Base-by-base conservation (phyloP, 2,888 invertebrate species). In the Pharmacophagus antenor region DNA sequence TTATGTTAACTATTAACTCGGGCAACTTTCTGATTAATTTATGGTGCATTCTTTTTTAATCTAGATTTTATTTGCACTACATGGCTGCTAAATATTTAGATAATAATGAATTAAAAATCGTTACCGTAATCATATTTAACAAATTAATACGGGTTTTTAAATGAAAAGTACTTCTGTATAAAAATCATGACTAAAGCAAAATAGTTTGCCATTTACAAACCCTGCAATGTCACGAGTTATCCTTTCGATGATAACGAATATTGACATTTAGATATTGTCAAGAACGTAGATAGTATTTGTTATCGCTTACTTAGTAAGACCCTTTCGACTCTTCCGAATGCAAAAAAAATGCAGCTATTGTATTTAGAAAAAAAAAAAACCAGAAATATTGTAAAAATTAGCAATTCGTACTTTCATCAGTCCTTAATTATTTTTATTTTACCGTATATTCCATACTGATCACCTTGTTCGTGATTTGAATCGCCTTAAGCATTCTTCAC, bases 391-490 rank as follows among this genome's bases (percentile, higher is more conserved):
- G n/a, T n/a, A 2, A 37, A 37, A 15, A 37, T 6, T 37, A 4
- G n/a, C n/a, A n/a, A 0, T 15, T 37, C 6, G 3, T 37, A 15
- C 2, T 37, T 1, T 2, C 27, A 27, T 6, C 3, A 10, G n/a
- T 27, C 7, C 7, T 37, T 37, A 37, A 1, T 37, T 37, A 37
- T 37, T 37, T 37, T 1, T 8, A 5, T 37, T n/a, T 4, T 23
- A 62, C 66, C 66, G 70, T 71, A 66, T 64, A 42, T 63, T 67
- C 63, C 51, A 58, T 65, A 69, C 71, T 83, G 82, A 86, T 71
- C 86, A 84, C 65, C 68, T 70, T 68, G 67, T 74, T 71, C 72
- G 75, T 72, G 58, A 48, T 75, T 71, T 61, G 70, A 70, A 70
- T 71, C 63, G 69, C 68, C 69, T 25, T 41, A 53, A 59, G 23